Evolutionary conservation across 2,113 vertebrate genomes (phyloP).

Genomic region (Marmota monax): DNA sequence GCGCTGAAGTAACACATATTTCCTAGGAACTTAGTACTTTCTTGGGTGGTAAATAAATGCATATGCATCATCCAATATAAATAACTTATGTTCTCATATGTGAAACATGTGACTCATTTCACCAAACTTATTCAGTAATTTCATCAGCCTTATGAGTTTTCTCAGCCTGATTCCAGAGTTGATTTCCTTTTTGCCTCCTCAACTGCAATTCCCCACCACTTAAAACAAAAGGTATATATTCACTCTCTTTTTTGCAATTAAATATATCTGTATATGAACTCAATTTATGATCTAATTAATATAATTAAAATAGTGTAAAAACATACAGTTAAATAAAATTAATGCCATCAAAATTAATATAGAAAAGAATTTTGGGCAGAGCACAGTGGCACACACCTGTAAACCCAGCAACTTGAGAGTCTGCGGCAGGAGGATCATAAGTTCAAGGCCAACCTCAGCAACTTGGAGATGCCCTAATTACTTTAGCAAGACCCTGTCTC

Average conservation of each 20-base stretch:
- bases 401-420: not conserved
- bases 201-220: not conserved
- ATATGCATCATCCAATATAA: not conserved
- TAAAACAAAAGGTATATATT: conserved; percentile 37
- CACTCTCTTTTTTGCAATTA: conserved; percentile 44
- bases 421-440: not conserved
- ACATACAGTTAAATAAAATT: conserved; percentile 2
- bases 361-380: no score
- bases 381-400: not conserved
- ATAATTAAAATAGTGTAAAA: conserved; percentile 49
- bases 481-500: not conserved
- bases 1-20: not conserved
- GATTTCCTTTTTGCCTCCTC: conserved; percentile 27
- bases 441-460: not conserved
- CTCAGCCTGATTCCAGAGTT: conserved; percentile 22
- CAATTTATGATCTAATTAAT: conserved; percentile 21
- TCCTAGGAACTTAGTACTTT: conserved; percentile 37
- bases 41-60: conserved; percentile 26
- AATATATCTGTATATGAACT: conserved; percentile 8
- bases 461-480: not conserved
- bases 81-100: not conserved
- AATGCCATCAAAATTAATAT: not conserved
- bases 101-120: conserved; percentile 32
- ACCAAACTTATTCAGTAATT: conserved; percentile 19
- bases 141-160: conserved; percentile 22